Base-by-base conservation (phyloP, 2,113 vertebrate genomes). In the Entosphenus tridentatus region DNA sequence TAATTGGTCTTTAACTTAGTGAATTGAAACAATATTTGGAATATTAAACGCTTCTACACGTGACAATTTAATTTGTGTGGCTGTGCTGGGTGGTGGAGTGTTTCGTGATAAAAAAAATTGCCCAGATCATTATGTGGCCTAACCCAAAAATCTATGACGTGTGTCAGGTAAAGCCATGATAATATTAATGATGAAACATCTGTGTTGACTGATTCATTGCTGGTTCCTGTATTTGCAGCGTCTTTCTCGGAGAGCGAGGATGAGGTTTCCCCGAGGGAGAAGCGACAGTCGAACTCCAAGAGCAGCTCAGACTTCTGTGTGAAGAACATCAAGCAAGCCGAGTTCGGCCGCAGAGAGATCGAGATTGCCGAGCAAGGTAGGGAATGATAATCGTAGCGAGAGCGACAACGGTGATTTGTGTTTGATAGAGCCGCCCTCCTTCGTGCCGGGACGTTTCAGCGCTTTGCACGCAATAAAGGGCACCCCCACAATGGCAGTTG, bases 161-260 rank as follows among this genome's bases (percentile, higher is more conserved):
- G 6, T n/a, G 17, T 13, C 9, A 11, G 62, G 21, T 9, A 11
- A 65, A 65, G 62, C 10, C 59, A 65, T 8, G 21, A n/a, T 65
- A 11, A 65, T 65, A 9, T 65, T 8, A 16, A 9, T 11, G n/a
- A n/a, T 21, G 9, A n/a, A n/a, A 65, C n/a, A 21, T 65, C 8
- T n/a, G 21, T 10, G n/a, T 65, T 65, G 62, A 65, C n/a, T 16
- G 62, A 14, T 67, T 55, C 39, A 8, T 55, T 62, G 57, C 18
- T 18, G 18, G 62, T 65, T 56, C 68, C 13, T 69, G 13, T 12
- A 57, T 69, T 72, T 91, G 88, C 87, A 75, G 89, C 89, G 1
- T 93, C 90, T 3, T 95, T 88, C 73, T 89, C 90, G 1, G 90
- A 95, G 72, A 95, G 90, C 78, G 92, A 88, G n/a, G 90, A 95